Percentiles rank a stretch among this genome's conserved stretches.
phyloP scores from a whole-genome alignment of 2,113 vertebrate genomes.

The Blennius ocellaris region DNA sequence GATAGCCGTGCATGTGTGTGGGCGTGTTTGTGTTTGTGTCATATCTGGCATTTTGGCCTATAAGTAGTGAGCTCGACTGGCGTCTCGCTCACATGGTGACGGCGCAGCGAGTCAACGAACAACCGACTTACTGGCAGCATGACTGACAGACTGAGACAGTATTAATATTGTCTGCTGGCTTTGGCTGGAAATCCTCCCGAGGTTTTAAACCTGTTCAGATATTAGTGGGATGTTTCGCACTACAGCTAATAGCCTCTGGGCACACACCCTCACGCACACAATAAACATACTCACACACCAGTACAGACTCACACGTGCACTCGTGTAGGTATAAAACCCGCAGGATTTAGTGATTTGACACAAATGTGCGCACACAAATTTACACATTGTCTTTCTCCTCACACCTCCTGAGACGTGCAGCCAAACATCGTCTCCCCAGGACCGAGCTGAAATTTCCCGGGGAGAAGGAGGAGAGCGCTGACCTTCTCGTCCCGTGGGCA shows the following conservation, averaged over 20 bases:
- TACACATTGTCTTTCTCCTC: constrained; percentile 35
- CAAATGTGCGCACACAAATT: constrained; percentile 48
- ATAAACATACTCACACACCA: constrained; percentile 15
- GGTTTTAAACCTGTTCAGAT: constrained; percentile 63
- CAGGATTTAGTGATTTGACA: constrained; percentile 18
- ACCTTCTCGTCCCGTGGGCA: constrained; percentile 27
- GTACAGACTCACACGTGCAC: not conserved
- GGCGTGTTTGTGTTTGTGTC: not conserved
- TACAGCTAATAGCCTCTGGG: constrained; percentile 57
- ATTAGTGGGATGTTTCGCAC: constrained; percentile 62
- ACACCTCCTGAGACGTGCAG: constrained; percentile 29
- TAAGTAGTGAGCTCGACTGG: constrained; percentile 3
- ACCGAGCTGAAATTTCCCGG: constrained; percentile 17
- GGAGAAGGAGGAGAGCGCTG: not conserved
- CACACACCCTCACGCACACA: constrained; percentile 19
- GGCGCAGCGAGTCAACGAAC: constrained; percentile 29
- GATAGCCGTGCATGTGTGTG: not conserved
- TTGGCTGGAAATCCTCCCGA: constrained; percentile 48
- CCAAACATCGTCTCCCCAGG: constrained; percentile 29
- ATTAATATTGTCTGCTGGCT: constrained; percentile 50
- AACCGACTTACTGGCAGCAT: constrained; percentile 8
- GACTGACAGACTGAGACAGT: constrained; percentile 44
- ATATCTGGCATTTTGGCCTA: constrained; percentile 6
- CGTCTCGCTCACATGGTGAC: constrained; percentile 7
- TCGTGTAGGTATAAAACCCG: constrained; percentile 4